Evolutionary conservation across 1,140 invertebrate genomes (phyloP).

Genomic region (Cataglyphis hispanica): DNA sequence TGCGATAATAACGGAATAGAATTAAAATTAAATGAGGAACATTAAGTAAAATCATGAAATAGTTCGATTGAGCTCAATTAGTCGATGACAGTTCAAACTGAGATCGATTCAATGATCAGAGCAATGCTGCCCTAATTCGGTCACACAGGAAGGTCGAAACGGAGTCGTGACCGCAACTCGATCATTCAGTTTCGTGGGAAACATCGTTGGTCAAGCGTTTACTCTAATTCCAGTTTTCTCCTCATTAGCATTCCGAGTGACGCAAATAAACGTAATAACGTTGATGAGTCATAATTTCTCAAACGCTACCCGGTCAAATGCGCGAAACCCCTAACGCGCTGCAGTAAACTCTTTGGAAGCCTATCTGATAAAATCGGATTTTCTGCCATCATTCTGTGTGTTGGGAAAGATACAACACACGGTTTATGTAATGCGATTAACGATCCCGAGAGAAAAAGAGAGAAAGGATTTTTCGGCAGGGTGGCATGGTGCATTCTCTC

Average conservation of each 20-base stretch:
- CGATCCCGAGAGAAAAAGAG: conserved; percentile 27
- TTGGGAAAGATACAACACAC: background rate
- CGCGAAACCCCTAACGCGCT: background rate
- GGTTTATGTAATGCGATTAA: conserved; percentile 39
- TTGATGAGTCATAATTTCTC: conserved; percentile 26
- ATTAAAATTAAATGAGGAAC: background rate
- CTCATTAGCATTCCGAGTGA: conserved; percentile 36
- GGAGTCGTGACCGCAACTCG: conserved; percentile 11
- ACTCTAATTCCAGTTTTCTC: conserved; percentile 51
- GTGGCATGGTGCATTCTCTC: conserved; percentile 7
- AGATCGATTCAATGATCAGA: conserved; percentile 26
- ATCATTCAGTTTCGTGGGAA: conserved; percentile 47
- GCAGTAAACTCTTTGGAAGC: background rate
- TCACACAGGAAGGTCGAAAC: background rate
- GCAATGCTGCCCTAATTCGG: background rate
- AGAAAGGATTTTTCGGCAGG: conserved; percentile 38
- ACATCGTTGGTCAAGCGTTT: background rate
- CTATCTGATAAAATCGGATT: conserved; percentile 1
- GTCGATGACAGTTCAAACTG: conserved; percentile 41
- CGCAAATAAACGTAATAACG: conserved; percentile 29
- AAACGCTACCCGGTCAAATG: background rate
- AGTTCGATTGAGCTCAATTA: background rate
- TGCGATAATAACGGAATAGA: background rate
- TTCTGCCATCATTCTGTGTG: background rate
- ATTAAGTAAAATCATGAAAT: conserved; percentile 20